These are phyloP conservation scores for Sclerurus mexicanus DNA, from an alignment of 2,113 vertebrate genomes.

Conservation along the genomic window DNA sequence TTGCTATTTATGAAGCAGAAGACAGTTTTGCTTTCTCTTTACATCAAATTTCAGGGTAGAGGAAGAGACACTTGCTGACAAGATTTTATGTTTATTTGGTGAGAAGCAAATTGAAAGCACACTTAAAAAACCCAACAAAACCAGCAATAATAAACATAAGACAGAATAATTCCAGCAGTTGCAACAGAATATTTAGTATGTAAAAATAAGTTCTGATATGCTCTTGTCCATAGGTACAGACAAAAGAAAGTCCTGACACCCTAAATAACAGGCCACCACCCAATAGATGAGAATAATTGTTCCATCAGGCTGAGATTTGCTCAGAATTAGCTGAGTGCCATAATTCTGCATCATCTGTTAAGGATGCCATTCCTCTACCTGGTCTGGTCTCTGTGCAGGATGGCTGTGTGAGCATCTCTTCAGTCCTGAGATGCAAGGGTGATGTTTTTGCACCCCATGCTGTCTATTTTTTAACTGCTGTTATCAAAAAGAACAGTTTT, in stretches of 20 bases:
- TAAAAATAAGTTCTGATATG: neutral
- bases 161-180: neutral
- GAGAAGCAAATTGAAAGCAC: slow-evolving; percentile 36
- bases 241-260: neutral
- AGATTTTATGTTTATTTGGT: slow-evolving; percentile 21
- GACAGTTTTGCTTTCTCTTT: neutral
- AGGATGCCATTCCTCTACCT: neutral
- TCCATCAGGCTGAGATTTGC: neutral
- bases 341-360: neutral
- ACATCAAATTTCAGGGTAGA: neutral
- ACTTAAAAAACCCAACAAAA: neutral
- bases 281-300: neutral
- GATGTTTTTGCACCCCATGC: neutral
- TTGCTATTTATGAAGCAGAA: neutral
- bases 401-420: neutral
- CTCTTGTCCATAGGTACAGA: neutral
- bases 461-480: neutral
- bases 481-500: neutral
- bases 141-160: neutral
- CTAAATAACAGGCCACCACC: neutral
- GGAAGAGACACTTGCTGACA: neutral
- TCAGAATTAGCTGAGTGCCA: neutral
- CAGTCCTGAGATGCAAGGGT: neutral
- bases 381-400: neutral
- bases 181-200: neutral